Evolutionary conservation across 2,888 invertebrate species (phyloP).

Genomic region (Agrilus cyanescens): DNA sequence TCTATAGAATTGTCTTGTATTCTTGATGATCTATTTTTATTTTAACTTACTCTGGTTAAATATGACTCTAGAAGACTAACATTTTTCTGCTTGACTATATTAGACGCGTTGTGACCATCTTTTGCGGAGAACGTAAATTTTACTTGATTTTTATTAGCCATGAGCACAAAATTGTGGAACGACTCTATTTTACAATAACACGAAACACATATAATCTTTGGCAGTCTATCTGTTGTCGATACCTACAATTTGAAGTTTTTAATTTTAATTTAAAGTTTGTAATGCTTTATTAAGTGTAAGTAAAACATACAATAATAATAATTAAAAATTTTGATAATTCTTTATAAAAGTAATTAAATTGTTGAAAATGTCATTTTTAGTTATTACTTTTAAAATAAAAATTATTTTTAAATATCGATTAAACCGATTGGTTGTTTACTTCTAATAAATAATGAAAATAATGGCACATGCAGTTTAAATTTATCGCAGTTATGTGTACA

Average conservation of each 20-base stretch:
- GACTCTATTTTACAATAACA: constrained; percentile 53
- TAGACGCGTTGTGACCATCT: constrained; percentile 23
- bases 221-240: constrained; percentile 51
- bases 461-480: no score
- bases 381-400: no score
- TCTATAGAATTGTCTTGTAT: not conserved
- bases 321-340: no score
- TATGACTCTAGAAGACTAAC: constrained; percentile 40
- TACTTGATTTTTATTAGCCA: constrained; percentile 51
- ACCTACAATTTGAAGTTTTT: constrained; percentile 41
- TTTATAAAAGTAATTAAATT: no score
- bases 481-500: no score
- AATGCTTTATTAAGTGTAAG: no score
- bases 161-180: constrained; percentile 55
- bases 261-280: not conserved
- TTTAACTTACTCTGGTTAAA: constrained; percentile 38
- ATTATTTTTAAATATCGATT: no score
- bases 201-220: constrained; percentile 54
- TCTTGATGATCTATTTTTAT: not conserved
- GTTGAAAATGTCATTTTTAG: no score
- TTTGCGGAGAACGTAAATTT: constrained; percentile 32
- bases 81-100: constrained; percentile 36
- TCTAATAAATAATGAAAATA: no score
- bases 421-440: no score
- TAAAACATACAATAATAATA: no score